phyloP scores from a whole-genome alignment of 2,888 invertebrate species.

The Drosophila kambysellisi region DNA sequence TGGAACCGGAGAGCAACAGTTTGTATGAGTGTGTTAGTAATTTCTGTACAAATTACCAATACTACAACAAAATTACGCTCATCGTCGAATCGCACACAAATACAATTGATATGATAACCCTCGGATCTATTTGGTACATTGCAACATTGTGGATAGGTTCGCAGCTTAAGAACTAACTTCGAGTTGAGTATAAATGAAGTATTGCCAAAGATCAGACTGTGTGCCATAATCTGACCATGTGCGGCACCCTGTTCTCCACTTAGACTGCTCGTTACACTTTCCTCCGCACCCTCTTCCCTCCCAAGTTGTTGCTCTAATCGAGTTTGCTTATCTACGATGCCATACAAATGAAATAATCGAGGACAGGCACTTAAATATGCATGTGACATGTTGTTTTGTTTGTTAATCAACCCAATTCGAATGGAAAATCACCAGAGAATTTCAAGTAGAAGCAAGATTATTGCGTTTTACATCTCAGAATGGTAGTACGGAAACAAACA shows the following conservation, averaged over 20 bases:
- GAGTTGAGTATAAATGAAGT: neutral
- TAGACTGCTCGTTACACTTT: neutral
- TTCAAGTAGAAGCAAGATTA: conserved; percentile 15
- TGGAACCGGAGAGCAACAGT: conserved; percentile 24
- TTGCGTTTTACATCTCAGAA: conserved; percentile 9
- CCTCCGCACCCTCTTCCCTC: neutral
- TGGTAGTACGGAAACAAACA: neutral
- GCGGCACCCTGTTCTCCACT: conserved; percentile 9
- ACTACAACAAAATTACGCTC: conserved; percentile 20
- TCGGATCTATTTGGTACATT: neutral
- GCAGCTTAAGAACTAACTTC: neutral
- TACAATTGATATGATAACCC: neutral
- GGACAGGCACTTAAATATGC: conserved; percentile 6
- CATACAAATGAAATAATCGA: conserved; percentile 2
- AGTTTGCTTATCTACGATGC: conserved; percentile 22
- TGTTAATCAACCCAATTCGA: conserved; percentile 18
- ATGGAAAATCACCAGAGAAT: conserved; percentile 37
- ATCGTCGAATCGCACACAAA: neutral
- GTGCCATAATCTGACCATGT: neutral
- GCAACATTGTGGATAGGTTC: neutral
- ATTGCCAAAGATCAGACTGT: neutral
- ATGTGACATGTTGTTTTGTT: conserved; percentile 17
- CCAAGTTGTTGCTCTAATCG: neutral
- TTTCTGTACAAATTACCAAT: conserved; percentile 16
- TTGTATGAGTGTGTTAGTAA: conserved; percentile 38